Evolutionary conservation across 2,797 vertebrate species (phyloP), one percentile per base, ranked within the genome.

Genomic region (Halcyon badia): DNA sequence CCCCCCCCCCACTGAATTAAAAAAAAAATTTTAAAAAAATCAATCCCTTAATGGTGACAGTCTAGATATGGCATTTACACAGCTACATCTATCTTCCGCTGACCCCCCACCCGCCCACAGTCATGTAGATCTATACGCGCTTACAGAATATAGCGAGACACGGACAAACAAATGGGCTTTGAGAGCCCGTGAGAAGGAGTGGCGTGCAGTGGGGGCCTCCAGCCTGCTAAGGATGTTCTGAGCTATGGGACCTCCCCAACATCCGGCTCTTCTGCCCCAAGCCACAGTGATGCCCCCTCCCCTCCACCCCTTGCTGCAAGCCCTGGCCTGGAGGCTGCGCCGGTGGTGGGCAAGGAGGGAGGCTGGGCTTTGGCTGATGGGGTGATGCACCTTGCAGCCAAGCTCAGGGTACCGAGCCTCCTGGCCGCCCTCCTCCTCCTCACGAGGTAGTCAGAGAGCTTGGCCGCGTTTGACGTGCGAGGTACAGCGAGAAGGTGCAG

Each of bases 41-140:
- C 68, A 84, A 37, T 49, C 83, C 91, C 95, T 81, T 97, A 97
- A 95, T 69, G 89, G 85, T 96, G 91, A 97, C 96, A 82, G 94
- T 89, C 93, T 94, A 97, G 94, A 95, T 94, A 95, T 13, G 96
- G 89, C 94, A 94, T 97, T 96, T 97, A 97, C 95, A 97, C 89
- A 96, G 98, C 97, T 98, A 98, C 94, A 94, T 94, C 95, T 98
- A 98, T 78, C 84, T 82, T 90, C 92, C 19, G 44, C 92, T 87
- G 81, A 49, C 30, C 62, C 54, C 86, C 69, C 72, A 2, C 87
- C 84, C 91, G 2, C 95, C 97, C 94, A 39, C 83, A 48, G 72
- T 96, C 97, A 95, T 85, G 87, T 41, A 97, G 72, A 91, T 72
- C 94, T 87, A 71, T 87, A 83, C 42, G 33, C 41, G 30, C 87